Base-by-base conservation (phyloP, 2,888 invertebrate species). In the Chrysodeixis includens region DNA sequence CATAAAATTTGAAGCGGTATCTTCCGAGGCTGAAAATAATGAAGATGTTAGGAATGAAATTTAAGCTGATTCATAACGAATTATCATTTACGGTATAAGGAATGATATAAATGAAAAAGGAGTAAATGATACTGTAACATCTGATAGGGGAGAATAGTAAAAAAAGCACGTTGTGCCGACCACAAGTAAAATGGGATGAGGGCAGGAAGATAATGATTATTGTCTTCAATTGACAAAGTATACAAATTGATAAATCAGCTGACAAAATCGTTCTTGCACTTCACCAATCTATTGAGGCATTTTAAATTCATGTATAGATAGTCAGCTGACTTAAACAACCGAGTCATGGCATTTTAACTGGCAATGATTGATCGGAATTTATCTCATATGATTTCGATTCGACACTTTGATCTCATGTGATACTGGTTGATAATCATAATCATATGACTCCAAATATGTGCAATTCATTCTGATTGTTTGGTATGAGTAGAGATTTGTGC, bases 311-410 rank as follows among this genome's bases (percentile, higher is more conserved):
- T 46, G 46, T 49, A 20, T 26, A 20, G 9, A 20, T 49, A 10
- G 57, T 74, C 70, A 74, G 49, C 61, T 69, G 70, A 69, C 62
- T 62, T 16, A 30, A 54, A 60, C 22, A 54, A 30, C 26, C 1
- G 3, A 59, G 65, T 65, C 69, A 74, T 30, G 61, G 20, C 32
- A 18, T 35, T 26, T 22, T 32, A 8, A 61, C 51, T 35, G 30
- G 46, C 51, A 1, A 62, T 74, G 74, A 73, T 73, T 20, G 74
- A 73, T 74, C 20, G 44, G 20, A 74, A 73, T 73, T 73, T 58
- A 74, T 73, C 56, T 59, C 69, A 64, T 69, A 26, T 44, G 60
- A 62, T 56, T 61, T 69, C 52, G 62, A 72, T 73, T 73, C 35
- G 55, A 51, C 18, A 22, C 53, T 32, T 30, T 59, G 74, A 62